A percentile compares a stretch with the other conserved stretches of the same genome.
phyloP scores from a whole-genome alignment of 2,797 vertebrate genomes.

The Sebastes aleutianus region DNA sequence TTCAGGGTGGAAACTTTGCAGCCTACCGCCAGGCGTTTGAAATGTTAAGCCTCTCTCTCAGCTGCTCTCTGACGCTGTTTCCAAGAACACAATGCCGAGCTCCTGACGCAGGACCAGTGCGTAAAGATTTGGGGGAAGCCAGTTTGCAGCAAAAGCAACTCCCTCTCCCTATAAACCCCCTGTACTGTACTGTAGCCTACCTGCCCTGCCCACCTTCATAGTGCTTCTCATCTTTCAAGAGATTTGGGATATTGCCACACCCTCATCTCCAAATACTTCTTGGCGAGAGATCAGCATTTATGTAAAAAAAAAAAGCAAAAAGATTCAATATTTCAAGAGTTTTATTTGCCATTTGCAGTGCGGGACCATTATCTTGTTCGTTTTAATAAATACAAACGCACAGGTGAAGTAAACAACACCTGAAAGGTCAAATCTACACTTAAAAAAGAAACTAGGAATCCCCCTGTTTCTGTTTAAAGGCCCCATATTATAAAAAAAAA shows the following conservation, averaged over 20 bases:
- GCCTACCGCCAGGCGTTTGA: constrained; percentile 70
- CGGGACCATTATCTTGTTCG: too few species aligned
- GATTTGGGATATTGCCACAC: constrained; percentile 2
- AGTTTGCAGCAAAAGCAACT: constrained; percentile 10
- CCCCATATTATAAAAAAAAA: too few species aligned
- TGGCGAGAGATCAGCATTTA: not conserved
- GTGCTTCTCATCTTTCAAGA: constrained; percentile 68
- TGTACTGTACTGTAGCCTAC: not conserved
- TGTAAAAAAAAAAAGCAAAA: not conserved
- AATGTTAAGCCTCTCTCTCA: constrained; percentile 71
- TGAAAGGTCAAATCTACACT: too few species aligned
- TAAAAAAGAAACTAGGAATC: too few species aligned
- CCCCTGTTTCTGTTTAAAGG: too few species aligned
- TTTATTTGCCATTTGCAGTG: too few species aligned
- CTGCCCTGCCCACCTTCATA: constrained; percentile 62
- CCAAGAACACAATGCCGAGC: constrained; percentile 62
- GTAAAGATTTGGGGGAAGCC: constrained; percentile 38
- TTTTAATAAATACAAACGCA: too few species aligned
- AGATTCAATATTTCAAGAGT: too few species aligned
- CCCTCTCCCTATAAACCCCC: constrained; percentile 32
- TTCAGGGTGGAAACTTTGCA: constrained; percentile 63
- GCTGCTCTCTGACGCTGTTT: constrained; percentile 70
- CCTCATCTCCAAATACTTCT: not conserved
- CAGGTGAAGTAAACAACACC: too few species aligned
- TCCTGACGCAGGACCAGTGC: constrained; percentile 49